phyloP scores from a whole-genome alignment of 1,140 invertebrate species.

The Philotrypesis tridentata region DNA sequence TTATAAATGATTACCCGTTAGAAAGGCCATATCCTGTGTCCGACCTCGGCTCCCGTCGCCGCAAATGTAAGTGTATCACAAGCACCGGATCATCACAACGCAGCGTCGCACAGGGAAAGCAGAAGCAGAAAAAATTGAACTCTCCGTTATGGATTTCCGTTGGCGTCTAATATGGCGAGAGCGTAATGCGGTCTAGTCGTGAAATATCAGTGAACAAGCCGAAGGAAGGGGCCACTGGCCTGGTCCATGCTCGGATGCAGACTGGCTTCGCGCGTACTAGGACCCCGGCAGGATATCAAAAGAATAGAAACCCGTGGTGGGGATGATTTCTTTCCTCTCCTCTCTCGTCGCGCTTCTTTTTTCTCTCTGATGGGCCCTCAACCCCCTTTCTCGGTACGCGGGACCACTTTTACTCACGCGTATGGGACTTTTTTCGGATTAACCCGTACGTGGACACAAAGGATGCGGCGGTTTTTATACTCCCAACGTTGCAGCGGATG shows the following conservation, averaged over 20 bases:
- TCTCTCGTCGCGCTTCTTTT: constrained; percentile 46
- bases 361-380: constrained; percentile 38
- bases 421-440: constrained; percentile 62
- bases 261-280: constrained; percentile 66
- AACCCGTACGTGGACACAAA: constrained; percentile 63
- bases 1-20: constrained; percentile 8
- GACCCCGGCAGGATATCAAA: constrained; percentile 69
- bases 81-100: neutral
- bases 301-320: constrained; percentile 71
- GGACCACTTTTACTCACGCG: constrained; percentile 51
- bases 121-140: too few species aligned
- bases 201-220: neutral
- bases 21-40: neutral
- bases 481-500: neutral
- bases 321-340: constrained; percentile 59
- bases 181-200: neutral
- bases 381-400: constrained; percentile 55
- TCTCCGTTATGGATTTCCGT: constrained; percentile 22
- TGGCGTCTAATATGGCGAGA: constrained; percentile 31
- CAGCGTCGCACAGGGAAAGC: too few species aligned
- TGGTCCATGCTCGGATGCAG: constrained; percentile 71
- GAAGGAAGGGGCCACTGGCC: constrained; percentile 48
- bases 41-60: too few species aligned
- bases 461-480: constrained; percentile 56
- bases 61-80: neutral